These are phyloP conservation scores for Sturnira hondurensis DNA, from an alignment of 2,113 vertebrate genomes.

Conservation along the genomic window DNA sequence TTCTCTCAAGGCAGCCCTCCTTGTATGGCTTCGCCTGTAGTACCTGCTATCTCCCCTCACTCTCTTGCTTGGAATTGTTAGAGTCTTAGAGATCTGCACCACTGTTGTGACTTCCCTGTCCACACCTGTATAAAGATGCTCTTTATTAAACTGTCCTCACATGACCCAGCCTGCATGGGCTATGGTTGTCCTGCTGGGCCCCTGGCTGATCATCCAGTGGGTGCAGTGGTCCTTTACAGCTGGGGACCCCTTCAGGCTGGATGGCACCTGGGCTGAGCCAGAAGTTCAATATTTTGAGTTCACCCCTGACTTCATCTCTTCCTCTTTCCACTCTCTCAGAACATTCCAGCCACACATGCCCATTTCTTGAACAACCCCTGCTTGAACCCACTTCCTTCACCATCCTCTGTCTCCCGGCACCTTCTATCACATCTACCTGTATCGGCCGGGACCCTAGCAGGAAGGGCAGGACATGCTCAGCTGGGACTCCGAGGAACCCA, in stretches of 20 bases:
- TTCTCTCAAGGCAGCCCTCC: neutral
- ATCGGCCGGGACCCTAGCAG: neutral
- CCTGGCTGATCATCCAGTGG: neutral
- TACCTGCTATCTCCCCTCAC: no score
- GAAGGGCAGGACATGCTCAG: neutral
- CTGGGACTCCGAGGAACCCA: neutral
- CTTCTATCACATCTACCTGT: neutral
- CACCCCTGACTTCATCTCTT: neutral
- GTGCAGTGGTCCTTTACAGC: neutral
- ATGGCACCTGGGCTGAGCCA: neutral
- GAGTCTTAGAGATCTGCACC: no score
- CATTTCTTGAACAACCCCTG: neutral
- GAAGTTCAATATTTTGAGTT: neutral
- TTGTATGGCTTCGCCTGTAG: neutral
- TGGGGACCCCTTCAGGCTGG: neutral
- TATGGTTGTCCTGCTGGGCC: neutral
- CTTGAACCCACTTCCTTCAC: neutral
- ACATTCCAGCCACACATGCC: neutral
- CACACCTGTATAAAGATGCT: neutral
- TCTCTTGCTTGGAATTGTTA: neutral
- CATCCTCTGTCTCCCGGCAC: neutral
- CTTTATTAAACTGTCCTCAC: neutral
- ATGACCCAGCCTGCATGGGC: fast-evolving
- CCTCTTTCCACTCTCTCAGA: fast-evolving
- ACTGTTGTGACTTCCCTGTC: neutral